Conservation (phyloP, 37 sponge, comb jelly and placozoan genomes). For the Hexactinellida sp. region DNA sequence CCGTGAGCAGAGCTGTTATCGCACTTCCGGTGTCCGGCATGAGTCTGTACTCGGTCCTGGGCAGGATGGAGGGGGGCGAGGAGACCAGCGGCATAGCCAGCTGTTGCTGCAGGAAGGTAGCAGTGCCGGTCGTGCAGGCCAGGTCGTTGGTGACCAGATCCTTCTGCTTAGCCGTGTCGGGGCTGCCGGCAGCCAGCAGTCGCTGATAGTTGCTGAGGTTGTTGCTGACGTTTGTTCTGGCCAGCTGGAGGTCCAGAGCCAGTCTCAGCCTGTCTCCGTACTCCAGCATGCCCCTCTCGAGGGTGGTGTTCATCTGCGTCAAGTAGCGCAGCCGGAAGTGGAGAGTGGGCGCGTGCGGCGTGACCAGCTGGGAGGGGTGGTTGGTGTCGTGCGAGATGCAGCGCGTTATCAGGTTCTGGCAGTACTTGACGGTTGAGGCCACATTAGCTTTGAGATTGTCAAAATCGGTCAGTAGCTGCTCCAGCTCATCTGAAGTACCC, state of each 20-base stretch:
- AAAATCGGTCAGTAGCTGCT: neutral
- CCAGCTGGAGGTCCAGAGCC: neutral
- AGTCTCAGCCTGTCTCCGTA: constrained; percentile 2
- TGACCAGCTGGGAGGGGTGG: neutral
- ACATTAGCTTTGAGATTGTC: neutral
- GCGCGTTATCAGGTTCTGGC: constrained; percentile 10
- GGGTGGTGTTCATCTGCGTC: neutral
- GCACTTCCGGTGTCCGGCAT: neutral
- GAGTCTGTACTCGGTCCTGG: neutral
- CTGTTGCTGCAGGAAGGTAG: constrained; percentile 12
- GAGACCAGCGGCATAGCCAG: neutral
- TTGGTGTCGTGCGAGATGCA: neutral
- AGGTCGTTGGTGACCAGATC: constrained; percentile 10
- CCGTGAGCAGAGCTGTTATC: neutral
- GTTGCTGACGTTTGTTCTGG: neutral
- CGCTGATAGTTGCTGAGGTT: neutral
- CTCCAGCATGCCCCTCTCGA: neutral
- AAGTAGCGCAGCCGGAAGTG: constrained; percentile 3
- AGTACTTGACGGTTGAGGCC: neutral
- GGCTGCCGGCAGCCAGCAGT: neutral
- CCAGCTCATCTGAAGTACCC: constrained; percentile 2
- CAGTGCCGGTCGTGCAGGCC: neutral
- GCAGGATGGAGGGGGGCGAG: neutral
- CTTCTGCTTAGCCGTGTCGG: neutral
- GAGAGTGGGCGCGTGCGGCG: neutral